A percentile compares a stretch with the other conserved stretches of the same genome.
Conservation (phyloP, 2,113 vertebrate genomes). For the Cacatua alba region DNA sequence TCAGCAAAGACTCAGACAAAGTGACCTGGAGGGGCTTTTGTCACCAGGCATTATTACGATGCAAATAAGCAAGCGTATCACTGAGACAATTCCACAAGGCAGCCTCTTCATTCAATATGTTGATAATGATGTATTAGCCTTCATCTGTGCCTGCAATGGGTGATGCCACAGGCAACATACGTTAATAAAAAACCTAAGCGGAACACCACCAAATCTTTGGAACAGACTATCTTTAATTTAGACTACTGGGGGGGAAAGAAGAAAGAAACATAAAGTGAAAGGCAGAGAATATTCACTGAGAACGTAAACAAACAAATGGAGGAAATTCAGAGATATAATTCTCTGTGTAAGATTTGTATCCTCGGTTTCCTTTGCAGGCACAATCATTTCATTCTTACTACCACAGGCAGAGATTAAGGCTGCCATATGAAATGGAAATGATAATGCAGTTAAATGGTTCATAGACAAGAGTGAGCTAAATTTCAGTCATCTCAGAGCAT, state of each 20-base stretch:
- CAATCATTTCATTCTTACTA: neutral
- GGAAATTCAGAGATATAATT: neutral
- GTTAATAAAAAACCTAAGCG: fast-evolving
- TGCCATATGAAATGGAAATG: neutral
- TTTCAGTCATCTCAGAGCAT: neutral
- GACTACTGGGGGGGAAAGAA: neutral
- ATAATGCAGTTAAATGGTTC: neutral
- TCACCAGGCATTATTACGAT: slow-evolving; percentile 3
- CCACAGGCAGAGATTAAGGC: neutral
- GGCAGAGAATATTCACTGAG: neutral
- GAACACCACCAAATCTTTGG: neutral
- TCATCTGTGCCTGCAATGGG: neutral
- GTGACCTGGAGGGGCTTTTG: slow-evolving; percentile 26
- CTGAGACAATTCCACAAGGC: neutral
- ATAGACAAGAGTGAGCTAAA: neutral
- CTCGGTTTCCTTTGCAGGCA: neutral
- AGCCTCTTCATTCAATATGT: neutral
- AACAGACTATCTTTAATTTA: neutral
- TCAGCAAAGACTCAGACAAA: slow-evolving; percentile 35
- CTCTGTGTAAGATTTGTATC: neutral
- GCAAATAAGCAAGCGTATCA: neutral
- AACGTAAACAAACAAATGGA: neutral
- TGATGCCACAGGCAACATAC: neutral
- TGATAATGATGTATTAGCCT: slow-evolving; percentile 14
- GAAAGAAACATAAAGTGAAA: neutral